These are phyloP conservation scores for Panonychus citri DNA, from an alignment of 1,140 invertebrate species.

Conservation along the genomic window DNA sequence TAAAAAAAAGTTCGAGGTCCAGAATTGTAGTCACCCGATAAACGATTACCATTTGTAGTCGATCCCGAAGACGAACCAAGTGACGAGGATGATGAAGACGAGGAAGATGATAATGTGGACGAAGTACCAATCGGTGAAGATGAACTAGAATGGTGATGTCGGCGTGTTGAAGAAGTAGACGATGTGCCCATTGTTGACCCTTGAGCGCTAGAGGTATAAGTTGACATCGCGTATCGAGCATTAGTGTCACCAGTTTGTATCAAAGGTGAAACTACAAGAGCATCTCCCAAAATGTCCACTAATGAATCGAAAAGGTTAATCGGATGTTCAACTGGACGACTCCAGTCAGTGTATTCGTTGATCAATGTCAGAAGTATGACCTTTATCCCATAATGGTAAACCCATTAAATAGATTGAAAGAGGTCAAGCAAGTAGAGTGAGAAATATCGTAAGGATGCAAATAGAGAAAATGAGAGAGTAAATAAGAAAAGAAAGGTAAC, in stretches of 20 bases:
- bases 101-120: conserved; percentile 17
- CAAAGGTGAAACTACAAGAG: conserved; percentile 71
- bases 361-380: conserved; percentile 92
- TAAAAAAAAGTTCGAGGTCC: conserved; percentile 50
- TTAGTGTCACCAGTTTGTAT: conserved; percentile 76
- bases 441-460: too few relatives aligned
- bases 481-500: too few relatives aligned
- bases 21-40: conserved; percentile 15
- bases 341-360: conserved; percentile 95
- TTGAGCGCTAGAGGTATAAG: conserved; percentile 60
- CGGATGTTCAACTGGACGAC: conserved; percentile 69
- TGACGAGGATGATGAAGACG: conserved; percentile 11
- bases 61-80: conserved; percentile 26
- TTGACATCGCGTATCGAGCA: conserved; percentile 27
- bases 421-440: too few relatives aligned
- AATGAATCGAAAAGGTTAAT: conserved; percentile 79
- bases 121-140: background rate
- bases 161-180: conserved; percentile 34
- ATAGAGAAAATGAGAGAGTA: too few relatives aligned
- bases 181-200: too few relatives aligned
- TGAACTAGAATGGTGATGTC: background rate
- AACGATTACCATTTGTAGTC: conserved; percentile 26
- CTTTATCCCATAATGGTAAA: too few relatives aligned
- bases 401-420: too few relatives aligned
- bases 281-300: conserved; percentile 74